Evolutionary conservation across 2,888 invertebrate genomes (phyloP), one percentile per base, ranked within the genome.

Genomic region (Hirtodrosophila histrioides): DNA sequence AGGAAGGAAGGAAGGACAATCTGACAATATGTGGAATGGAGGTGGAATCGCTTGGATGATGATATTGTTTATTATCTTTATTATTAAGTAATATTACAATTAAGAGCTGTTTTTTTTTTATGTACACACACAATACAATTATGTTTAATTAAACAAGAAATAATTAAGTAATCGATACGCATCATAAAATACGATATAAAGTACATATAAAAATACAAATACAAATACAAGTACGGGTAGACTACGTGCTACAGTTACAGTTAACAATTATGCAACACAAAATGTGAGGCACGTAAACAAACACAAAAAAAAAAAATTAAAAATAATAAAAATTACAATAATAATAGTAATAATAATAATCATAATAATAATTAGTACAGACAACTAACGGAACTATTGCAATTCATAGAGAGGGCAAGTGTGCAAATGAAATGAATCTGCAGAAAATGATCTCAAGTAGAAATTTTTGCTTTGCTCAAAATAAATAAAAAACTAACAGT

Each of bases 61-160:
- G 8, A 45, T 44, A 39, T 56, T 41, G 41, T 44, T 62, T 54
- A 54, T 46, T 67, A 46, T 65, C 33, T 68, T 76, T 72, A 69
- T 76, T 76, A 58, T 61, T 69, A 31, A 31, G 31, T 31, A 61
- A 69, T 69, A 69, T 83, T 83, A 83, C 63, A 83, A 68, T 86
- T 81, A 82, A 73, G 76, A 71, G 71, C 75, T 78, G 69, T 37
- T 35, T 75, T 67, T 56, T 40, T 67, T 74, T 74, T 76, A 76
- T 76, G 69, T 86, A 82, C 78, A 71, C 82, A 76, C 70, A 84
- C 70, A 85, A 84, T 84, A 75, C 68, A 75, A 73, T 85, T 84
- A 79, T 75, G 66, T 68, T 80, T 78, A 65, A 75, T 78, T 78
- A 72, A 75, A 85, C 67, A 73, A 70, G 46, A 70, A 66, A 76